phyloP scores from a whole-genome alignment of 2,888 invertebrate genomes.

The Xestobium rufovillosum region DNA sequence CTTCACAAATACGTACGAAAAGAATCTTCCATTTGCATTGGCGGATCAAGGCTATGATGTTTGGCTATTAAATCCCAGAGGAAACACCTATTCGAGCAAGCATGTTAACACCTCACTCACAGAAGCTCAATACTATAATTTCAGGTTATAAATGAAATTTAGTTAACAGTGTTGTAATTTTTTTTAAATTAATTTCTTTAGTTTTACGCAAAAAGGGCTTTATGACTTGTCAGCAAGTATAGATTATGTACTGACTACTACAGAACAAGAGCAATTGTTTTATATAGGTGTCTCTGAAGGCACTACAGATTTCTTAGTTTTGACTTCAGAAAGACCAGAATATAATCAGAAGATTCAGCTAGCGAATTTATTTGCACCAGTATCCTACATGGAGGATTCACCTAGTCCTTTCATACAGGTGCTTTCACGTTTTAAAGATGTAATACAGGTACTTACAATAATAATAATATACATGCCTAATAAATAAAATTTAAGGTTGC shows the following conservation, averaged over 20 bases:
- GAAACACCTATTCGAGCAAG: conserved; percentile 57
- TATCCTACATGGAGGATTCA: too few species aligned
- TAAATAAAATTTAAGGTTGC: too few species aligned
- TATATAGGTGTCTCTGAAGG: conserved; percentile 75
- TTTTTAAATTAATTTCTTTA: neutral
- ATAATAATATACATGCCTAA: too few species aligned
- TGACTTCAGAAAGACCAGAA: conserved; percentile 52
- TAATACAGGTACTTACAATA: too few species aligned
- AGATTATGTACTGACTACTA: conserved; percentile 53
- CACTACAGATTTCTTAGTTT: conserved; percentile 56
- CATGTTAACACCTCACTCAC: too few species aligned
- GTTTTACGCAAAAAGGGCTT: conserved; percentile 52
- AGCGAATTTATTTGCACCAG: conserved; percentile 60
- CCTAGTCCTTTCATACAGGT: too few species aligned
- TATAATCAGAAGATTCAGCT: conserved; percentile 55
- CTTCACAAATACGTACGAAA: conserved; percentile 59
- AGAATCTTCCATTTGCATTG: conserved; percentile 50
- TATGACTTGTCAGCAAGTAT: conserved; percentile 71
- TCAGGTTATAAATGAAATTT: too few species aligned
- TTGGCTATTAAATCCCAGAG: conserved; percentile 77
- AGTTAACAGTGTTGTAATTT: too few species aligned
- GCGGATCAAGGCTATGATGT: conserved; percentile 65
- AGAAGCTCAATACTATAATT: too few species aligned
- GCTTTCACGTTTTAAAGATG: too few species aligned
- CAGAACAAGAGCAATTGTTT: conserved; percentile 52